Evolutionary conservation across 2,888 invertebrate genomes (phyloP).

Genomic region (Athalia circularis): DNA sequence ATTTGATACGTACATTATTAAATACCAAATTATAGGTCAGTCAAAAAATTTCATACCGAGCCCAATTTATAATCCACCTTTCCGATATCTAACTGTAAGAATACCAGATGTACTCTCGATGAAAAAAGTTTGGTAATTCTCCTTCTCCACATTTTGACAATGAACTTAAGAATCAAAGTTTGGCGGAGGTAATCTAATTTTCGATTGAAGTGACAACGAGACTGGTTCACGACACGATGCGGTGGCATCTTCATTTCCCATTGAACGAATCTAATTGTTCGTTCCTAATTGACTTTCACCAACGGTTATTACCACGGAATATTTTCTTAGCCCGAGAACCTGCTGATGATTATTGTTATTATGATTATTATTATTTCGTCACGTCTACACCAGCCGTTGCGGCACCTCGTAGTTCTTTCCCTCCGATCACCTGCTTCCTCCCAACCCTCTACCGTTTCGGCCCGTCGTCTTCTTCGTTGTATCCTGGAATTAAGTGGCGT

Average conservation of each 20-base stretch:
- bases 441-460: neutral
- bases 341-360: too few relatives aligned
- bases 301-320: slow-evolving; percentile 22
- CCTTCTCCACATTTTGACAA: neutral
- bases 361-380: slow-evolving; percentile 8
- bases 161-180: slow-evolving; percentile 30
- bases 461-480: neutral
- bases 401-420: too few relatives aligned
- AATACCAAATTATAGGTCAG: too few relatives aligned
- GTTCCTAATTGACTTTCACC: slow-evolving; percentile 21
- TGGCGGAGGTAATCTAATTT: slow-evolving; percentile 25
- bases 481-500: slow-evolving; percentile 26
- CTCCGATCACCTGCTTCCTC: neutral
- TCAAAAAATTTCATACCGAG: too few relatives aligned
- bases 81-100: neutral
- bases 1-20: too few relatives aligned
- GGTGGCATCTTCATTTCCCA: slow-evolving; percentile 8
- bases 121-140: slow-evolving; percentile 28
- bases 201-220: slow-evolving; percentile 38
- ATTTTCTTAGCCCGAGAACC: neutral
- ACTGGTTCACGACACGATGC: neutral
- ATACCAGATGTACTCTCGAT: slow-evolving; percentile 36
- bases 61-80: neutral
- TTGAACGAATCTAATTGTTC: slow-evolving; percentile 32
- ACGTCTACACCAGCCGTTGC: slow-evolving; percentile 9